A percentile compares a stretch with the other conserved stretches of the same genome.
Conservation (phyloP, 2,113 vertebrate genomes). For the Myxocyprinus asiaticus region DNA sequence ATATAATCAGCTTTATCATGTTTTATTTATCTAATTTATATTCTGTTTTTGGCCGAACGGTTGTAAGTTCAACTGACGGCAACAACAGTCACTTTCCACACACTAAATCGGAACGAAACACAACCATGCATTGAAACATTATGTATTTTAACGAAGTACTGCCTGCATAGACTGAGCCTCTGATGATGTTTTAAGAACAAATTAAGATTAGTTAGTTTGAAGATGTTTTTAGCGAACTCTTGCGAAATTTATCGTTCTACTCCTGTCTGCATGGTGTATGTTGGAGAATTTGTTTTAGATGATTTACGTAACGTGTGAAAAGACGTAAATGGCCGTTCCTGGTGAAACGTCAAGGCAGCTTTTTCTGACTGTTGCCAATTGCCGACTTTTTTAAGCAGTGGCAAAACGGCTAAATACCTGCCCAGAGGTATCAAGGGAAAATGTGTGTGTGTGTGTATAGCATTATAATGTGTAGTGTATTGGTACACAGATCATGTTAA, state of each 20-base stretch:
- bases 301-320: constrained; percentile 70
- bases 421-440: background rate
- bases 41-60: background rate
- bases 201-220: constrained; percentile 57
- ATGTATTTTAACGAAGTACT: constrained; percentile 19
- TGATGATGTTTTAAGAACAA: constrained; percentile 62
- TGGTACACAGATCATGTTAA: constrained; percentile 67
- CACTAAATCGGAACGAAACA: background rate
- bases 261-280: constrained; percentile 78
- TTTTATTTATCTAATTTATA: background rate
- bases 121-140: background rate
- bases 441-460: background rate
- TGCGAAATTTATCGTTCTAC: constrained; percentile 69
- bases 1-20: constrained; percentile 5
- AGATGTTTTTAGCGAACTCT: constrained; percentile 49
- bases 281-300: constrained; percentile 74
- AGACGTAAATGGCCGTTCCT: constrained; percentile 57
- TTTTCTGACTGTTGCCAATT: background rate
- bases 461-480: constrained; percentile 68
- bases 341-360: constrained; percentile 27
- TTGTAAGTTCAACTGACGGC: too few species aligned
- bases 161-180: constrained; percentile 81
- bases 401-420: too few species aligned
- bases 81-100: background rate
- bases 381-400: background rate